Evolutionary conservation across 2,888 invertebrate genomes (phyloP).

Genomic region (Mayetiola destructor): DNA sequence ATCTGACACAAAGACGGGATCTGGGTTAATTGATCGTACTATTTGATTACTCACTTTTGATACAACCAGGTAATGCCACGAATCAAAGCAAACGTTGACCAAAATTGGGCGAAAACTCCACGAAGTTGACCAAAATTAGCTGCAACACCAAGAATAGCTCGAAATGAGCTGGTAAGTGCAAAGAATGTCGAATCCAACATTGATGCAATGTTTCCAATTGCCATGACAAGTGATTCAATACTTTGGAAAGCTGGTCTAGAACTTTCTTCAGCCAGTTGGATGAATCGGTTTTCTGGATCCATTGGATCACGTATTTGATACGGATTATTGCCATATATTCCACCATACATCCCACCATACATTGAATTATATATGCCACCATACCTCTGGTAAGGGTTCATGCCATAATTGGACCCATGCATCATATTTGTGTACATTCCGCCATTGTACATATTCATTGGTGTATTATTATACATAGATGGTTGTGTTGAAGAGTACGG

Average conservation of each 20-base stretch:
- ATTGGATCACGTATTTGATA: slow-evolving; percentile 23
- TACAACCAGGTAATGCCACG: slow-evolving; percentile 68
- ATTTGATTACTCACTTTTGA: slow-evolving; percentile 44
- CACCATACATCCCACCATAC: slow-evolving; percentile 23
- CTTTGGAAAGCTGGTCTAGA: slow-evolving; percentile 88
- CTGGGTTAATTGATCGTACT: no score
- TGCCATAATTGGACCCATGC: slow-evolving; percentile 23
- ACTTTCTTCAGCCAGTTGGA: slow-evolving; percentile 80
- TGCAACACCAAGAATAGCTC: slow-evolving; percentile 89
- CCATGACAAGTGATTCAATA: slow-evolving; percentile 80
- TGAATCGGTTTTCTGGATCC: slow-evolving; percentile 43
- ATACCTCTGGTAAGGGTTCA: slow-evolving; percentile 10
- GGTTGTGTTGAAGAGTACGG: slow-evolving; percentile 21
- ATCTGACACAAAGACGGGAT: no score
- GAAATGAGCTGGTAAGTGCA: slow-evolving; percentile 87
- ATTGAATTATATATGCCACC: slow-evolving; percentile 23
- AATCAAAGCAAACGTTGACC: slow-evolving; percentile 75
- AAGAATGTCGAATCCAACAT: slow-evolving; percentile 95
- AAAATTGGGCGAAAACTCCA: slow-evolving; percentile 69
- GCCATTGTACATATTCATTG: slow-evolving; percentile 15
- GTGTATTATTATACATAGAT: background rate
- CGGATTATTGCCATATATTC: slow-evolving; percentile 29
- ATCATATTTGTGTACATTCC: slow-evolving; percentile 19
- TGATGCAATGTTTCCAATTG: slow-evolving; percentile 86
- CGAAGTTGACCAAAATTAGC: slow-evolving; percentile 82